A percentile compares a stretch with the other conserved stretches of the same genome.
These are phyloP conservation scores for Phalacrocorax carbo DNA, from an alignment of 2,113 vertebrate genomes.

Conservation along the genomic window DNA sequence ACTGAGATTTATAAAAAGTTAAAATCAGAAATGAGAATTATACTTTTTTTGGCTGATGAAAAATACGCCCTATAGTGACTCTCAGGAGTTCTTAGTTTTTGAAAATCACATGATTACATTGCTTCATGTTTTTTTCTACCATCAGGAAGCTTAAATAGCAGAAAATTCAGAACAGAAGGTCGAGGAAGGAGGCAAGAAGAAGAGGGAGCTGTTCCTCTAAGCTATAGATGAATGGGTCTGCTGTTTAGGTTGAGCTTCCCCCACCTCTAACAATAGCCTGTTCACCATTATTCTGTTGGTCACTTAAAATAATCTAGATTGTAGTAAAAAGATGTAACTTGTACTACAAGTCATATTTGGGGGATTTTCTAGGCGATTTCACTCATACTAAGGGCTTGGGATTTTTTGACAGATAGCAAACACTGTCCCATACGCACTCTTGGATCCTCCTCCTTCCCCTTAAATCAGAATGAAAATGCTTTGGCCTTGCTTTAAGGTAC, in stretches of 20 bases:
- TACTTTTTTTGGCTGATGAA: background rate
- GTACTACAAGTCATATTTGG: background rate
- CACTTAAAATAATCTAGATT: background rate
- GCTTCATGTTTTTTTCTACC: background rate
- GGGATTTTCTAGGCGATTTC: background rate
- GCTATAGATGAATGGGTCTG: rapidly evolving
- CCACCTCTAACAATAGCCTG: background rate
- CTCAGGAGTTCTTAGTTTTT: background rate
- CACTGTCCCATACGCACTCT: rapidly evolving
- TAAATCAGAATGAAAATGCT: background rate
- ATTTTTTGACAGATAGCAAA: background rate
- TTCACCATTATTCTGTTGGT: background rate
- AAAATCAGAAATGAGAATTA: background rate
- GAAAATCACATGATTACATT: rapidly evolving
- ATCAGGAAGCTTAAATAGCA: background rate
- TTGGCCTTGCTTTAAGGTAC: background rate
- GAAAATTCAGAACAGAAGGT: background rate
- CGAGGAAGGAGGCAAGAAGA: background rate
- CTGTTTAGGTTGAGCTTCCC: background rate
- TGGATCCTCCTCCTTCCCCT: background rate
- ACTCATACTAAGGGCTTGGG: background rate
- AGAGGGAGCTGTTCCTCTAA: background rate
- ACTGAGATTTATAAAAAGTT: background rate
- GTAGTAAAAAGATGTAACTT: background rate
- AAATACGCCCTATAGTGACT: background rate